A percentile compares a stretch with the other conserved stretches of the same genome.
phyloP scores from a whole-genome alignment of 2,113 vertebrate species.

The Pseudopodoces humilis region DNA sequence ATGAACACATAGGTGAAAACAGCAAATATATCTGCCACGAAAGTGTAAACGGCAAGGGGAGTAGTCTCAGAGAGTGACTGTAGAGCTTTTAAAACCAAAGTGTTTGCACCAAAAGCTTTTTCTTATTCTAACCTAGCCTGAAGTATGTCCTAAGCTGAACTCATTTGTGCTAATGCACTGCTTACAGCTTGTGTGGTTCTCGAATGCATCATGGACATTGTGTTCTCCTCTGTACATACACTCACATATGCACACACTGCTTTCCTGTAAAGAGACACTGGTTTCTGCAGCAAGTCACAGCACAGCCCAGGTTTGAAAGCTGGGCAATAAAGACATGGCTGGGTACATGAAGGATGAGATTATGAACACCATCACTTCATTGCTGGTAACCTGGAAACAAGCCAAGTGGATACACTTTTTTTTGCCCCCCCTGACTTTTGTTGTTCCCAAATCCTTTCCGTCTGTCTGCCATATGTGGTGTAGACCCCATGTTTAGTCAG shows the following conservation, averaged over 20 bases:
- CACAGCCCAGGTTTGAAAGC: neutral
- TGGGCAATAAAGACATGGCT: neutral
- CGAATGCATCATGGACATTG: neutral
- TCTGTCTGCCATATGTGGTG: neutral
- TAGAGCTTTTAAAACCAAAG: neutral
- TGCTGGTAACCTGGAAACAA: neutral
- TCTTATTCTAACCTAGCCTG: neutral
- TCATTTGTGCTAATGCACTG: neutral
- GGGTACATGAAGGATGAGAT: neutral
- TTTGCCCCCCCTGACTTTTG: neutral
- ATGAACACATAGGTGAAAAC: neutral
- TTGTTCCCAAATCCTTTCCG: neutral
- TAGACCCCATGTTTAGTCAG: neutral
- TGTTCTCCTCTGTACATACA: rapidly evolving
- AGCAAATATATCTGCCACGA: neutral
- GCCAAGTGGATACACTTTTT: rapidly evolving
- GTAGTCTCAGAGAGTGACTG: neutral
- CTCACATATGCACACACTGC: neutral
- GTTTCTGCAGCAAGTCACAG: neutral
- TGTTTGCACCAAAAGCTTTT: neutral
- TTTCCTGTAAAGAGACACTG: neutral
- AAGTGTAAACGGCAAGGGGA: neutral
- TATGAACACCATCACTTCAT: neutral
- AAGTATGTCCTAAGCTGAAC: neutral
- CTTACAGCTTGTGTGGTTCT: neutral